phyloP scores from a whole-genome alignment of 2,888 invertebrate species.

The Cheilosia grossa region DNA sequence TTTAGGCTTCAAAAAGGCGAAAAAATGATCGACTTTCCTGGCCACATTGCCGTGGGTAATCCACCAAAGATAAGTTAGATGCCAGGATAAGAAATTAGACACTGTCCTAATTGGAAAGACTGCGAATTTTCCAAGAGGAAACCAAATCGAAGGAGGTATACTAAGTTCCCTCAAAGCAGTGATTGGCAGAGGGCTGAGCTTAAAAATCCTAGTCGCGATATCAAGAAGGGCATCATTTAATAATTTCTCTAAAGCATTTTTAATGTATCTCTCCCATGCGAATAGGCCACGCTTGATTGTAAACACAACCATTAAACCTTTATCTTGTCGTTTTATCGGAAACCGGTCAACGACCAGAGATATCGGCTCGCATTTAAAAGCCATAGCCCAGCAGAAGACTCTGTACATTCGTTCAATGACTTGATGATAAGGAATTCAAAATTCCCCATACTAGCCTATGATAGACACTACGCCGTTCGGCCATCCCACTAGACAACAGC shows the following conservation, averaged over 20 bases:
- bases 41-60: too few species aligned
- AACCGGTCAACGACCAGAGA: background rate
- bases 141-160: too few species aligned
- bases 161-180: too few species aligned
- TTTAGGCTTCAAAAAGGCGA: too few species aligned
- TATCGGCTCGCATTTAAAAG: background rate
- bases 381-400: background rate
- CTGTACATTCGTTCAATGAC: slow-evolving; percentile 12
- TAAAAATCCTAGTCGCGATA: too few species aligned
- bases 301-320: background rate
- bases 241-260: too few species aligned
- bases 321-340: background rate
- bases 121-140: too few species aligned
- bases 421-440: slow-evolving; percentile 22
- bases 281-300: background rate
- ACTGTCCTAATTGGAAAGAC: too few species aligned
- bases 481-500: slow-evolving; percentile 11
- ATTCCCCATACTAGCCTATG: slow-evolving; percentile 6
- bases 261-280: background rate
- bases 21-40: too few species aligned
- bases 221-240: too few species aligned
- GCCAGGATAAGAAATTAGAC: background rate
- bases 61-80: too few species aligned
- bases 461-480: slow-evolving; percentile 9
- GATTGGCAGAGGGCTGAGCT: too few species aligned